Evolutionary conservation across 2,888 invertebrate species (phyloP), one percentile per base, ranked within the genome.

Genomic region (Leptopilina drosophilae): DNA sequence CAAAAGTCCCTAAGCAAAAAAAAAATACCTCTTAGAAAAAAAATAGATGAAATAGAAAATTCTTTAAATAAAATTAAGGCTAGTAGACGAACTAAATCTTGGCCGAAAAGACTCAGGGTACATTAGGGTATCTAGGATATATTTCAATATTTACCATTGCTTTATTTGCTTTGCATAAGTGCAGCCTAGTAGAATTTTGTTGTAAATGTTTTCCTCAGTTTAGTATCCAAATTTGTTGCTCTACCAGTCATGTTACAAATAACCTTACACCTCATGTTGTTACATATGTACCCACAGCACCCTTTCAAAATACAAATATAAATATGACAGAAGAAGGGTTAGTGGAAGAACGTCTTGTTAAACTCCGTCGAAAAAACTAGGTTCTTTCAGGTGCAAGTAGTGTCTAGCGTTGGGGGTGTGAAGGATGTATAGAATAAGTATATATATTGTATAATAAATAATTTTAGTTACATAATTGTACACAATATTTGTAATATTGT

Each of bases 171-270:
- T n/a, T 59, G 7, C 15, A 59, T n/a, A 59, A 59, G 15, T 59
- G 15, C n/a, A 15, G 59, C 14, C 6, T 15, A 15, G 5, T 59
- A n/a, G 15, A 64, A 26, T 64, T 33, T 9, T 8, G 20, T 9
- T 26, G n/a, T 12, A 65, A 65, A 40, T 65, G 40, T n/a, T 14
- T 65, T 14, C 40, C 65, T 6, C 0, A 26, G 6, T 14, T 65
- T 40, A 42, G 65, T 40, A 65, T 65, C 3, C 42, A 65, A 40
- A 65, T 65, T 40, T 65, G 65, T 40, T 65, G 65, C 26, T 40
- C 65, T 4, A 65, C 12, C 3, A 65, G 40, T 12, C 14, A 65
- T 33, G 26, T 65, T 8, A 65, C n/a, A 12, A 65, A 65, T 33
- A 65, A 65, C n/a, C 33, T 65, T 6, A 65, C 65, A 14, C 65